Evolutionary conservation across 2,888 invertebrate species (phyloP), one percentile per base, ranked within the genome.

Genomic region (Sarcophaga subvicina): DNA sequence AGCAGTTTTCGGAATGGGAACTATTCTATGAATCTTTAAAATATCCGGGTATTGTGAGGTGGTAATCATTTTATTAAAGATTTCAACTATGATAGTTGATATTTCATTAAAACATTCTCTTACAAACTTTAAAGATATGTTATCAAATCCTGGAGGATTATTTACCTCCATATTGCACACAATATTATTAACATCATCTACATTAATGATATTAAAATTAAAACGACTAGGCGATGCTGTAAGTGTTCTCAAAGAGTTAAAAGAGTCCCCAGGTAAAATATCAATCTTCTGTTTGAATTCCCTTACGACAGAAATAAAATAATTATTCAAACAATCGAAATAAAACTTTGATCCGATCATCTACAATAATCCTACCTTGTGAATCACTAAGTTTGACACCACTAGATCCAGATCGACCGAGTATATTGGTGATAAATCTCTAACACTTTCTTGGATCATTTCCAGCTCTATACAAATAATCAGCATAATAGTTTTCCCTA

Each of bases 201-300:
- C 71, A 54, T 71, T 71, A 71, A 59, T 25, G 47, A 27, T 22
- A 71, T 59, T 71, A 8, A 54, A 71, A 71, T 6, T 59, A 71
- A 71, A 54, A 49, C 59, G 25, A 20, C 22, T 25, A 59, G 22
- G 3, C 27, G 14, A 20, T 71, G 49, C 4, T 11, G 71, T 71
- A 27, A 71, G 71, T 27, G 71, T 71, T 47, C 49, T 54, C 27
- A 71, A 71, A 8, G 59, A 27, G 8, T 71, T 71, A 59, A 72
- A 27, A 27, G 27, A 27, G 27, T 27, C 27, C 0, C 27, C 27
- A 27, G 27, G 27, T 27, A 27, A 27, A 27, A 27, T 27, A 27
- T 27, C 27, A 27, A 27, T 27, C 27, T 27, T 27, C 27, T 27
- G 27, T 27, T 27, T 27, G 27, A 27, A 4, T 27, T 27, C 27